A percentile compares a stretch with the other conserved stretches of the same genome.
Conservation (phyloP, 23 tunicate species). For the Clavelina lepadiformis region DNA sequence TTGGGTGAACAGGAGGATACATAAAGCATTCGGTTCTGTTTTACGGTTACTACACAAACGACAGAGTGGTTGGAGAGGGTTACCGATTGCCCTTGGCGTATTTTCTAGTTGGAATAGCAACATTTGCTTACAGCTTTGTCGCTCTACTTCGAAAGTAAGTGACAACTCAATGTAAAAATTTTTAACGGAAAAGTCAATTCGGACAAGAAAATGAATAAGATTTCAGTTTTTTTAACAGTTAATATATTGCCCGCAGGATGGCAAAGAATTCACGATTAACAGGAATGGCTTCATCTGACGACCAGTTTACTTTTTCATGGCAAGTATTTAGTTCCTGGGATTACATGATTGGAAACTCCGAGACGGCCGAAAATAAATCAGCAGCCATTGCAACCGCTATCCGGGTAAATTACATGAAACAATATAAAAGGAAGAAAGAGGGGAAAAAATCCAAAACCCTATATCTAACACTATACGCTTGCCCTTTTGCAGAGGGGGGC, state of each 20-base stretch:
- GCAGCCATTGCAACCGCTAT: constrained; percentile 51
- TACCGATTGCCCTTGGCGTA: constrained; percentile 63
- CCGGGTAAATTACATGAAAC: constrained; percentile 16
- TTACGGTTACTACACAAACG: constrained; percentile 58
- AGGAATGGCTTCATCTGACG: constrained; percentile 33
- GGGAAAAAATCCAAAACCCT: too few relatives aligned
- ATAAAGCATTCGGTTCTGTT: constrained; percentile 44
- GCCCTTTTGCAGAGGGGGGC: too few relatives aligned
- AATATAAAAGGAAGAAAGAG: too few relatives aligned
- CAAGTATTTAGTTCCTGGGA: constrained; percentile 58
- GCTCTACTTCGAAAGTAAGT: constrained; percentile 54
- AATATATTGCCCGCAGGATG: too few relatives aligned
- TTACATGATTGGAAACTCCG: constrained; percentile 63
- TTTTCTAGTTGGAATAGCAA: constrained; percentile 42
- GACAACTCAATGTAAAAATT: background rate
- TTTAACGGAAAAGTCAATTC: background rate
- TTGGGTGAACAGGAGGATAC: constrained; percentile 13
- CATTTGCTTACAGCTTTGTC: constrained; percentile 44
- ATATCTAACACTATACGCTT: too few relatives aligned
- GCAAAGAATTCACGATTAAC: constrained; percentile 47
- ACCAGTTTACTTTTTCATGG: constrained; percentile 54
- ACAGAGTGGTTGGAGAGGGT: constrained; percentile 37
- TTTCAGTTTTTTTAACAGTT: too few relatives aligned
- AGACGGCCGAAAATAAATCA: constrained; percentile 61
- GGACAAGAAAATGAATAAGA: too few relatives aligned